These are phyloP conservation scores for Archips xylosteana DNA, from an alignment of 2,888 invertebrate species.

Conservation along the genomic window DNA sequence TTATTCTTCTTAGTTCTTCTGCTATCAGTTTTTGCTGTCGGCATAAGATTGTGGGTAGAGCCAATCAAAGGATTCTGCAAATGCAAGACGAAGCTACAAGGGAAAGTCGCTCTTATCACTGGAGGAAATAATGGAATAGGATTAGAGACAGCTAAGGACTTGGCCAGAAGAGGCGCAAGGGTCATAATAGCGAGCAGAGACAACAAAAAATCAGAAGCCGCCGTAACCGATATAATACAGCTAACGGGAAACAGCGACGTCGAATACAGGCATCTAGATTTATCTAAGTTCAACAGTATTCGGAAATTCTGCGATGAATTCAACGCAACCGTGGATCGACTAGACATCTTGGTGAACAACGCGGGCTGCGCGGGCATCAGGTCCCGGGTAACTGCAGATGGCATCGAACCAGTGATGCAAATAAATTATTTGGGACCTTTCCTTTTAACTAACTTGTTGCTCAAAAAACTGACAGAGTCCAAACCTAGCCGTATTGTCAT, in stretches of 20 bases:
- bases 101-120: constrained; percentile 90
- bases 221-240: constrained; percentile 88
- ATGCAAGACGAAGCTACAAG: constrained; percentile 64
- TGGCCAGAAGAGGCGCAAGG: constrained; percentile 90
- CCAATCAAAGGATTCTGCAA: constrained; percentile 60
- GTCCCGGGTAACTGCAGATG: constrained; percentile 82
- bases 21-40: constrained; percentile 42
- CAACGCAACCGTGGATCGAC: constrained; percentile 72
- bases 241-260: constrained; percentile 89
- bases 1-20: constrained; percentile 33
- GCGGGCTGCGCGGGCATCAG: constrained; percentile 80
- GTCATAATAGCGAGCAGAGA: constrained; percentile 91
- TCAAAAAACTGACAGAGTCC: constrained; percentile 73
- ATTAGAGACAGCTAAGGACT: constrained; percentile 89
- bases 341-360: constrained; percentile 88
- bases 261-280: constrained; percentile 82
- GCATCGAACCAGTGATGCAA: constrained; percentile 87
- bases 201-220: constrained; percentile 88
- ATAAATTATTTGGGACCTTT: constrained; percentile 90
- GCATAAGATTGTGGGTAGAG: constrained; percentile 51
- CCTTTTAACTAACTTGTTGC: constrained; percentile 88
- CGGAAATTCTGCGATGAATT: constrained; percentile 87
- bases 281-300: constrained; percentile 80
- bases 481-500: constrained; percentile 75
- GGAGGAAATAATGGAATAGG: constrained; percentile 95